phyloP scores from a whole-genome alignment of 2,797 vertebrate species.

The Cossypha polioptera region DNA sequence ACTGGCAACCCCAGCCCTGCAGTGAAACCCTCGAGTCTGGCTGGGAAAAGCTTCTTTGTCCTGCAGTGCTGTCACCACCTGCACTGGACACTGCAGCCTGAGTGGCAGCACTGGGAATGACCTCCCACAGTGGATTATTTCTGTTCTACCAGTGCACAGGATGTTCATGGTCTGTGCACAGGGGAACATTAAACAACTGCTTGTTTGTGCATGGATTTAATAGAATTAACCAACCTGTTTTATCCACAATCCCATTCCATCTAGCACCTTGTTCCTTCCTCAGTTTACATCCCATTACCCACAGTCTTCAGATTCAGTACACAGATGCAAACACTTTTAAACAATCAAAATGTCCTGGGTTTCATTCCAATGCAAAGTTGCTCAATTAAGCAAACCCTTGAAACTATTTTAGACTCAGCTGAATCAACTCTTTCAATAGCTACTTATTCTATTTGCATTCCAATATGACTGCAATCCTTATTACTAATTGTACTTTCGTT shows the following conservation, averaged over 20 bases:
- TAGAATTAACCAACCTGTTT: not conserved
- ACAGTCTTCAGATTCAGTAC: not conserved
- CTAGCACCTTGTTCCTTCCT: not conserved
- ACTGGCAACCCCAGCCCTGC: not conserved
- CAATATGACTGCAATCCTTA: not conserved
- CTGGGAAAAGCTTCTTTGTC: not conserved
- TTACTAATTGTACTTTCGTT: not conserved
- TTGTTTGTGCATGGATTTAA: not conserved
- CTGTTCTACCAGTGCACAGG: not conserved
- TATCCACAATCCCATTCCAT: not conserved
- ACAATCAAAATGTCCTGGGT: not conserved
- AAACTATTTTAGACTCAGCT: not conserved
- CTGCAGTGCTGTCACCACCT: not conserved
- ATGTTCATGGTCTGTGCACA: not conserved
- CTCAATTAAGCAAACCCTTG: not conserved
- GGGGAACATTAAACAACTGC: not conserved
- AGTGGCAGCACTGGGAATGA: not conserved
- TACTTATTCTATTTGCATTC: not conserved
- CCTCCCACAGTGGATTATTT: rapidly evolving
- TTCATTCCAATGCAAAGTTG: not conserved
- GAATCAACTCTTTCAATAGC: not conserved
- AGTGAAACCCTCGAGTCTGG: not conserved
- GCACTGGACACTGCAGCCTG: rapidly evolving
- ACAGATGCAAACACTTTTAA: not conserved
- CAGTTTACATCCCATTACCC: not conserved